Evolutionary conservation across 2,113 vertebrate genomes (phyloP), one percentile per base, ranked within the genome.

Genomic region (Astur gentilis): DNA sequence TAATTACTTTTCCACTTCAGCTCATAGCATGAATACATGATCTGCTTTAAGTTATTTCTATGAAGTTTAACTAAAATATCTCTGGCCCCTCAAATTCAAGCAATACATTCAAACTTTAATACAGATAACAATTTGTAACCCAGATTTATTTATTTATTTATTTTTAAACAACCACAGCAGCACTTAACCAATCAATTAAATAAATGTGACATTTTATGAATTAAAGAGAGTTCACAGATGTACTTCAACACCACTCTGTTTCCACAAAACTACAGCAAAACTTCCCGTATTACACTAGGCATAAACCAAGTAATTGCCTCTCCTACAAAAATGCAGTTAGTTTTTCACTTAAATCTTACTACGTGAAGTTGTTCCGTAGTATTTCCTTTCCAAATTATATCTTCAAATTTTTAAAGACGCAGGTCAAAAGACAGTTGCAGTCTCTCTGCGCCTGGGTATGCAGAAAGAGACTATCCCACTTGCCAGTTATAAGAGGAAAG

Each of bases 291-390:
- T 89, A 84, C 58, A 69, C 61, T 47, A 76, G 31, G 40, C 75
- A 62, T 17, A 91, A 79, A 92, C 31, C 49, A 89, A 87, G 49
- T 66, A 22, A 94, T 94, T 93, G 89, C 89, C 84, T 81, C 87
- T 79, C 62, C 54, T 50, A 0, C 38, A 93, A 90, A n/a, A 91
- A 31, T 0, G 2, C 73, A 84, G 87, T 91, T 93, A 64, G 86
- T 95, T 94, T 84, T 70, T 77, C 87, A 76, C n/a, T 87, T 78
- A 61, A 72, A 84, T 71, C 13, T 75, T 64, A 50, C 69, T 47
- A 31, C 19, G 47, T 17, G 2, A 54, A 88, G 36, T 79, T 78
- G 13, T 42, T 47, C n/a, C 71, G 32, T 15, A 87, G 8, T 11
- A 27, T 57, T 91, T 91, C 57, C 77, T 81, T 79, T 73, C 72